phyloP scores from a whole-genome alignment of 2,888 invertebrate species.

The Aleiodes leptofemur region DNA sequence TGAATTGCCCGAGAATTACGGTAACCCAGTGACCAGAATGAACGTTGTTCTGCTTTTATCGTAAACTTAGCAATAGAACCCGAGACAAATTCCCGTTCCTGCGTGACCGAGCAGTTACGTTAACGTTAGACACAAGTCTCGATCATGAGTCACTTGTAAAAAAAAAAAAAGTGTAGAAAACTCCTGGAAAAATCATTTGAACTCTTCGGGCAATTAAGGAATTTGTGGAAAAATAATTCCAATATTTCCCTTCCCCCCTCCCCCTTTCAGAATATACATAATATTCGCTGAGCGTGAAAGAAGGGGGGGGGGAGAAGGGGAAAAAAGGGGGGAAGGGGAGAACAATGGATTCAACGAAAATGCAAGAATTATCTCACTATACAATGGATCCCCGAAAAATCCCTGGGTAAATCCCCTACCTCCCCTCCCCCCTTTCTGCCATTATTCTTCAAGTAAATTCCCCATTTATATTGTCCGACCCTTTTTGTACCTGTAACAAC shows the following conservation, averaged over 20 bases:
- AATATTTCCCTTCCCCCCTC: too few species aligned
- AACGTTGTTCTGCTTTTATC: constrained; percentile 36
- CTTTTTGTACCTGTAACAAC: too few species aligned
- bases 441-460: too few species aligned
- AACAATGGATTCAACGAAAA: constrained; percentile 34
- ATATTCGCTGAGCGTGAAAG: too few species aligned
- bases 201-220: too few species aligned
- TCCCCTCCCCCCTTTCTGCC: too few species aligned
- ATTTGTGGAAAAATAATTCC: too few species aligned
- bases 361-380: constrained; percentile 20
- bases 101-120: constrained; percentile 40
- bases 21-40: constrained; percentile 41
- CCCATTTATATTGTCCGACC: too few species aligned
- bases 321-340: not conserved
- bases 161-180: not conserved
- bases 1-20: constrained; percentile 19
- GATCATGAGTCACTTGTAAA: constrained; percentile 20
- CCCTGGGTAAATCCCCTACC: too few species aligned
- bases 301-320: too few species aligned
- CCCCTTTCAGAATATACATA: too few species aligned
- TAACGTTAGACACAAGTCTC: not conserved
- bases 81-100: constrained; percentile 44
- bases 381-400: too few species aligned
- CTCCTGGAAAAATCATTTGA: not conserved
- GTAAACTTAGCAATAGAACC: constrained; percentile 33